A percentile compares a stretch with the other conserved stretches of the same genome.
Conservation (phyloP, 1,140 invertebrate genomes). For the Brachionus sp. region DNA sequence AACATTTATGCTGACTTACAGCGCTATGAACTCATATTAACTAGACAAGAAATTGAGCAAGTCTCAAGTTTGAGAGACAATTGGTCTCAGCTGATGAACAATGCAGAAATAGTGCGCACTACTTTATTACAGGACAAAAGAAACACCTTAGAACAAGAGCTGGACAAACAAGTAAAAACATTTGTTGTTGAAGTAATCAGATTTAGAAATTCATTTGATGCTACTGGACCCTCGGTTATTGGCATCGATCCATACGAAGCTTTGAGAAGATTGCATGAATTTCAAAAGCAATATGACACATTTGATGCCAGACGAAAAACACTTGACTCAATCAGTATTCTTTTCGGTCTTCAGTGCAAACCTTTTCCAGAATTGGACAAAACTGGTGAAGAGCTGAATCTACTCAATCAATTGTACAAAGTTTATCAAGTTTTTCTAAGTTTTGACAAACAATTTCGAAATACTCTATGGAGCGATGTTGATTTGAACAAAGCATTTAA, state of each 20-base stretch:
- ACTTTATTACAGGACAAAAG: slow-evolving; percentile 57
- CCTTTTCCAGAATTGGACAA: slow-evolving; percentile 59
- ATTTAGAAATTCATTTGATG: slow-evolving; percentile 60
- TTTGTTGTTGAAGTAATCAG: slow-evolving; percentile 61
- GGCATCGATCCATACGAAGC: slow-evolving; percentile 57
- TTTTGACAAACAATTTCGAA: slow-evolving; percentile 57
- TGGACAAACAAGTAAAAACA: slow-evolving; percentile 60
- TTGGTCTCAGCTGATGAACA: slow-evolving; percentile 55
- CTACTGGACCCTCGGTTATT: slow-evolving; percentile 57
- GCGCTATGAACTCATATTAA: slow-evolving; percentile 50
- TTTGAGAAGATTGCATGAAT: slow-evolving; percentile 55
- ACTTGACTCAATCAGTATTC: slow-evolving; percentile 58
- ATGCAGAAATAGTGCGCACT: slow-evolving; percentile 55
- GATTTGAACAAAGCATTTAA: background rate
- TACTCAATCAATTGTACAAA: slow-evolving; percentile 58
- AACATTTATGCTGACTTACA: slow-evolving; percentile 57
- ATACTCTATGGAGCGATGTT: slow-evolving; percentile 59
- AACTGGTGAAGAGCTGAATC: slow-evolving; percentile 58
- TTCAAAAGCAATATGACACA: slow-evolving; percentile 54
- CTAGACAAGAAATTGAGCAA: slow-evolving; percentile 56
- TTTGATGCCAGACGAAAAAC: slow-evolving; percentile 57
- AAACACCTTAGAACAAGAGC: slow-evolving; percentile 58
- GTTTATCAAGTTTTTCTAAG: slow-evolving; percentile 58
- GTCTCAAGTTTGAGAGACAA: slow-evolving; percentile 55
- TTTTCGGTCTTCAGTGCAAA: slow-evolving; percentile 58